Conservation (phyloP, 2,888 invertebrate genomes). For the Glyphotaelius pellucidus region DNA sequence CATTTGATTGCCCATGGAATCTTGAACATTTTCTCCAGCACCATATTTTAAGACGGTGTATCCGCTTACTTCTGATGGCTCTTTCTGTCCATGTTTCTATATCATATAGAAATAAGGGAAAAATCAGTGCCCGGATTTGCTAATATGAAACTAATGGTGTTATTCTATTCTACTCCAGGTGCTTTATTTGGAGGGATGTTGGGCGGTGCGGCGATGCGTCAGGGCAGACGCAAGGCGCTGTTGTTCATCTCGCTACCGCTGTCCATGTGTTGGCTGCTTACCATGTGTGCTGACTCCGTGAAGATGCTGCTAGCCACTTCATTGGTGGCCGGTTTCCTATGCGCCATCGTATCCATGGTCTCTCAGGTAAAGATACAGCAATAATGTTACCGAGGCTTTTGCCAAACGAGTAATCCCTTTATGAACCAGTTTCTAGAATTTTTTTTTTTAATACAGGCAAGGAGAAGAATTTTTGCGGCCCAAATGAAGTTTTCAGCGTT, state of each 20-base stretch:
- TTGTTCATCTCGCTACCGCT: slow-evolving; percentile 84
- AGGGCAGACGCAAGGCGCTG: slow-evolving; percentile 84
- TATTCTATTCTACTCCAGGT: slow-evolving; percentile 74
- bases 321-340: slow-evolving; percentile 87
- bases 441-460: too few relatives aligned
- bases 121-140: background rate
- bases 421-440: background rate
- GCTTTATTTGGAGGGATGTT: slow-evolving; percentile 88
- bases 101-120: too few relatives aligned
- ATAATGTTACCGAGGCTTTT: too few relatives aligned
- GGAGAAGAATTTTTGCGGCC: too few relatives aligned
- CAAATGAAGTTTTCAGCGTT: too few relatives aligned
- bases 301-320: slow-evolving; percentile 87
- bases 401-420: background rate
- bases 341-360: slow-evolving; percentile 85
- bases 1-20: too few relatives aligned
- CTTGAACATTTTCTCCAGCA: too few relatives aligned
- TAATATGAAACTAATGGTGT: background rate
- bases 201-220: slow-evolving; percentile 87
- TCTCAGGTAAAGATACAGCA: slow-evolving; percentile 78
- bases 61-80: too few relatives aligned
- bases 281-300: slow-evolving; percentile 85
- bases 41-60: too few relatives aligned
- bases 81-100: too few relatives aligned
- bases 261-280: slow-evolving; percentile 87